Percentiles rank a stretch among this genome's conserved stretches.
Conservation (phyloP, 2,113 vertebrate species). For the Etia nguti region DNA sequence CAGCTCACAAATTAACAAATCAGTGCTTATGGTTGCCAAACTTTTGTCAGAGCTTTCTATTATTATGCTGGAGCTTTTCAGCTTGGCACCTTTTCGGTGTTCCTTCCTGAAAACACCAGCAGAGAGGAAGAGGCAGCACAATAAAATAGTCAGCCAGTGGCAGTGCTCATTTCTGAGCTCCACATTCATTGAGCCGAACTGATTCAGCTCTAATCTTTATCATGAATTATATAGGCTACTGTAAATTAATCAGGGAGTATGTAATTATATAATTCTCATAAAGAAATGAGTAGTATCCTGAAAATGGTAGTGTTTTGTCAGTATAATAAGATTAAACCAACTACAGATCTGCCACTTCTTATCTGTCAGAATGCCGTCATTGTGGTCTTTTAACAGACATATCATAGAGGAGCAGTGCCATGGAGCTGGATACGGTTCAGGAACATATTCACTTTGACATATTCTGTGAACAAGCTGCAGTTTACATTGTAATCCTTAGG, state of each 20-base stretch:
- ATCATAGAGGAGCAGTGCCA: conserved; percentile 12
- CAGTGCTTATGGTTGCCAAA: not conserved
- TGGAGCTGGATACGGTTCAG: not conserved
- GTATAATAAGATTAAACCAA: conserved; percentile 9
- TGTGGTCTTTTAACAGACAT: conserved; percentile 3
- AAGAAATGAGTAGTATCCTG: not conserved
- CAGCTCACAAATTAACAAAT: not conserved
- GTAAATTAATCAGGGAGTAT: conserved; percentile 8
- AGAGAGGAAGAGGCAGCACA: not conserved
- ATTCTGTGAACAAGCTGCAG: not conserved
- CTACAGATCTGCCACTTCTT: not conserved
- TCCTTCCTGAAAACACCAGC: not conserved
- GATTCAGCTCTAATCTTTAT: conserved; percentile 34
- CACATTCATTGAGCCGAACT: not conserved
- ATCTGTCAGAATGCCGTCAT: not conserved
- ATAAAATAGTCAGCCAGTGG: not conserved
- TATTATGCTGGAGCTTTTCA: not conserved
- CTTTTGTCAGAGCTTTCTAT: not conserved
- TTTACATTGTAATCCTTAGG: not conserved
- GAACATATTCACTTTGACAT: conserved; percentile 4
- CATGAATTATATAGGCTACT: conserved; percentile 1
- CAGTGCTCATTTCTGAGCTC: conserved; percentile 30
- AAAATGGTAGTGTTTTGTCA: not conserved
- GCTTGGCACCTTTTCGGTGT: not conserved
- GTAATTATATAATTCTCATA: conserved; percentile 6